A percentile compares a stretch with the other conserved stretches of the same genome.
Conservation (phyloP, 1,140 invertebrate genomes). For the Lepidurus couesii region DNA sequence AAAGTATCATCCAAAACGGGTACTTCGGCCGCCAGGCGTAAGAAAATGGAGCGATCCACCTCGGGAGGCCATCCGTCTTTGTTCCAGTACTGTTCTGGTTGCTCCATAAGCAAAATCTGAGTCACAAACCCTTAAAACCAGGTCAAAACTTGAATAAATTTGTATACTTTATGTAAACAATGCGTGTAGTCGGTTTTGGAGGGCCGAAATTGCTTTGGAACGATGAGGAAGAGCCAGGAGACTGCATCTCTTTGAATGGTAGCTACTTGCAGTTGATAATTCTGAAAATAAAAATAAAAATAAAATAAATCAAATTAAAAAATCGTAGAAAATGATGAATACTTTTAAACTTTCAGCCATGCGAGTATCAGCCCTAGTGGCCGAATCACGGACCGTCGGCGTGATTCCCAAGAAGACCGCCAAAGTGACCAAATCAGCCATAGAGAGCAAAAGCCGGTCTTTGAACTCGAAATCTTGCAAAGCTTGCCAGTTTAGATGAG, state of each 20-base stretch:
- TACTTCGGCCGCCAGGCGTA: conserved; percentile 78
- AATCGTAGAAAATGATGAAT: conserved; percentile 37
- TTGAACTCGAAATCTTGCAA: conserved; percentile 37
- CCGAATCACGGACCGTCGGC: conserved; percentile 67
- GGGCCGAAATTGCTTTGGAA: conserved; percentile 66
- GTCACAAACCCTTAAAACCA: conserved; percentile 28
- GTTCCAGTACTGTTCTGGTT: conserved; percentile 78
- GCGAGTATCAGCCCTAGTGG: conserved; percentile 51
- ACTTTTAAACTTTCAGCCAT: conserved; percentile 56
- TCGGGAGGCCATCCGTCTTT: conserved; percentile 93
- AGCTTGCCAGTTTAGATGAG: conserved; percentile 53
- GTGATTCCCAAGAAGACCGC: conserved; percentile 75
- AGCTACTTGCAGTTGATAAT: conserved; percentile 63
- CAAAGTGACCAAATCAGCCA: conserved; percentile 77
- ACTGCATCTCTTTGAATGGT: conserved; percentile 74
- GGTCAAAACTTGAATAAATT: background rate
- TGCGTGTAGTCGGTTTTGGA: conserved; percentile 65
- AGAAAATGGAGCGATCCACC: conserved; percentile 66
- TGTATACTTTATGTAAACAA: conserved; percentile 68
- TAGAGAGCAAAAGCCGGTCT: conserved; percentile 73
- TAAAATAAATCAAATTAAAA: conserved; percentile 1
- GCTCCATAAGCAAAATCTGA: conserved; percentile 72
- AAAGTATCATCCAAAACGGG: conserved; percentile 70
- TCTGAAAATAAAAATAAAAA: conserved; percentile 46
- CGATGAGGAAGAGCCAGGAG: conserved; percentile 77